Conservation (phyloP, 2,888 invertebrate species). For the Andrena trimmerana region DNA sequence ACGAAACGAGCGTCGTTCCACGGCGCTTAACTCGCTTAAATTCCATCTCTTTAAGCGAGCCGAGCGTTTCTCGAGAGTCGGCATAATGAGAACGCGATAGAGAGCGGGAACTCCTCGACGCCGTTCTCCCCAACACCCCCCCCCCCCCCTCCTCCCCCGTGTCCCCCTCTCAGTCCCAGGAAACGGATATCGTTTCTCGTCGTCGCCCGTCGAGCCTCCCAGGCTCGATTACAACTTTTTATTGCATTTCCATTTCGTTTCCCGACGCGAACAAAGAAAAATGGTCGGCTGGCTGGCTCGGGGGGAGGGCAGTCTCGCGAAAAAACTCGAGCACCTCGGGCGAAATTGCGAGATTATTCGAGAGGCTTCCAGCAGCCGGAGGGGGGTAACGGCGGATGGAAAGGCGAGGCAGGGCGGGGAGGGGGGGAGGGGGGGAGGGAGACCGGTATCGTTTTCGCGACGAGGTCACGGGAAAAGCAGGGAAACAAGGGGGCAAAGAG, state of each 20-base stretch:
- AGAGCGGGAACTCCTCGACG: conserved; percentile 6
- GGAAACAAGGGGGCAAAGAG: conserved; percentile 7
- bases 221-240: conserved; percentile 83
- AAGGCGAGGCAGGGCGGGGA: background rate
- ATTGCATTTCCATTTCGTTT: conserved; percentile 84
- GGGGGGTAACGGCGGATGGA: background rate
- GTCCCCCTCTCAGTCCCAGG: no score
- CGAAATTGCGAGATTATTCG: conserved; percentile 52
- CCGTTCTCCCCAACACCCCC: background rate
- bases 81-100: conserved; percentile 60
- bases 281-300: conserved; percentile 1
- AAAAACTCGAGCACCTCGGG: conserved; percentile 25
- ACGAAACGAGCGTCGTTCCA: conserved; percentile 50
- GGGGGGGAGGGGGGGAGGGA: background rate
- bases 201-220: conserved; percentile 28
- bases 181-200: conserved; percentile 26
- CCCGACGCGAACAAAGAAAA: conserved; percentile 64
- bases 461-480: background rate
- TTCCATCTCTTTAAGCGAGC: conserved; percentile 58
- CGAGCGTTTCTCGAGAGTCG: conserved; percentile 45
- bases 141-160: no score
- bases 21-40: conserved; percentile 56
- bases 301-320: conserved; percentile 54
- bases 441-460: conserved; percentile 34
- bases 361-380: background rate